phyloP scores from a whole-genome alignment of 2,888 invertebrate species.

The Elysia crispata region DNA sequence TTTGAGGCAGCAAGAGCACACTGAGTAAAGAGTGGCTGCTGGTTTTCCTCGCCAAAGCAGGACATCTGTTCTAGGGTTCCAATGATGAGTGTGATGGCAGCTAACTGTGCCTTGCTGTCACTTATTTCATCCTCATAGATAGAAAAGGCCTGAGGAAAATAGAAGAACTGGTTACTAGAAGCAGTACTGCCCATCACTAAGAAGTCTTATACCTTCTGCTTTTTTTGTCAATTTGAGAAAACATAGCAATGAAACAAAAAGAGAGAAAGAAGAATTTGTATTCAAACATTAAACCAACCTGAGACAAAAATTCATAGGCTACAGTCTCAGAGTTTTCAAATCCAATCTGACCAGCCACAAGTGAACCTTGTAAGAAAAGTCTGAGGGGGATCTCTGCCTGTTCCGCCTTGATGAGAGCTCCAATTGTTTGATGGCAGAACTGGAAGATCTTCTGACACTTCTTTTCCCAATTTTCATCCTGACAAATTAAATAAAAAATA shows the following conservation, averaged over 20 bases:
- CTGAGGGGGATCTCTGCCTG: slow-evolving; percentile 94
- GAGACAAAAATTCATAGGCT: slow-evolving; percentile 98
- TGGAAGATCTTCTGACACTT: slow-evolving; percentile 99
- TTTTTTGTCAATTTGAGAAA: no score
- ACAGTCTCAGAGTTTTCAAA: slow-evolving; percentile 97
- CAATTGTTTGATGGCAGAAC: slow-evolving; percentile 97
- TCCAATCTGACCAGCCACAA: slow-evolving; percentile 91
- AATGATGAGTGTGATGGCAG: slow-evolving; percentile 96
- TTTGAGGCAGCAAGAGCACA: slow-evolving; percentile 97
- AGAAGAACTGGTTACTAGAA: no score
- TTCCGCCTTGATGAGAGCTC: slow-evolving; percentile 95
- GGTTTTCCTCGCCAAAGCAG: slow-evolving; percentile 97
- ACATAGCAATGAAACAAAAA: no score
- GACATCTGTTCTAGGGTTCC: slow-evolving; percentile 96
- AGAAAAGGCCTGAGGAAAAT: slow-evolving; percentile 87
- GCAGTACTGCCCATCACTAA: no score
- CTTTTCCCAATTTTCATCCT: slow-evolving; percentile 98
- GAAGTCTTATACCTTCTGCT: no score
- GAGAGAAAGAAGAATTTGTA: no score
- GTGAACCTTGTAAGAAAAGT: slow-evolving; percentile 95
- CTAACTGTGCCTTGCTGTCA: slow-evolving; percentile 96
- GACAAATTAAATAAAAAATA: slow-evolving; percentile 35
- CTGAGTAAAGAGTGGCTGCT: slow-evolving; percentile 95
- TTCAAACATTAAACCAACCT: slow-evolving; percentile 78
- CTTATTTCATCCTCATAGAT: slow-evolving; percentile 98